Percentiles rank a stretch among this genome's conserved stretches.
These are phyloP conservation scores for Drosophila suzukii DNA, from an alignment of 1,140 invertebrate species.

Conservation along the genomic window DNA sequence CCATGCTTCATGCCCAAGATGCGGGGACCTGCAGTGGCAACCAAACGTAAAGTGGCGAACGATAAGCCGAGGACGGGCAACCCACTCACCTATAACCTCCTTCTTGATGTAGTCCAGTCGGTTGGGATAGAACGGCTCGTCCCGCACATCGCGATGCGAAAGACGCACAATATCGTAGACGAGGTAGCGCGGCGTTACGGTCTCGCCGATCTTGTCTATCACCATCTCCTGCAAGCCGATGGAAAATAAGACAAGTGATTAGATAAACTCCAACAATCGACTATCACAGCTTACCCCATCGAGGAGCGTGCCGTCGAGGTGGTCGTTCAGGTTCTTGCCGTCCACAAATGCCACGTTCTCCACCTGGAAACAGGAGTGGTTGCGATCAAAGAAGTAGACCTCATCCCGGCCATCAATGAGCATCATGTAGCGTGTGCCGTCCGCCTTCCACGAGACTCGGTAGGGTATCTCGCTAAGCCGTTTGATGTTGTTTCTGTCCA, in stretches of 20 bases:
- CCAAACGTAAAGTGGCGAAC: too few species aligned
- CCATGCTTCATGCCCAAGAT: slow-evolving; percentile 91
- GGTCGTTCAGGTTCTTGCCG: slow-evolving; percentile 89
- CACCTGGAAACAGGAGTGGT: slow-evolving; percentile 97
- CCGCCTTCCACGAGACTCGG: slow-evolving; percentile 99
- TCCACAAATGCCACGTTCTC: slow-evolving; percentile 91
- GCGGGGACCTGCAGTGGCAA: slow-evolving; percentile 86
- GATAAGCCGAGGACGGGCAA: not conserved
- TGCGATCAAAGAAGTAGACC: slow-evolving; percentile 97
- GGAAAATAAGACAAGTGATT: slow-evolving; percentile 56
- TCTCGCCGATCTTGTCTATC: slow-evolving; percentile 92
- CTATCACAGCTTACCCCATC: slow-evolving; percentile 88
- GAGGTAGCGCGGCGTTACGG: slow-evolving; percentile 93
- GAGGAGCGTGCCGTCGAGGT: slow-evolving; percentile 93
- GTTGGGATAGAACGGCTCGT: slow-evolving; percentile 90
- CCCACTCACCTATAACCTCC: slow-evolving; percentile 86
- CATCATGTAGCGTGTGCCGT: slow-evolving; percentile 99
- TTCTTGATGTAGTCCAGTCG: slow-evolving; percentile 92
- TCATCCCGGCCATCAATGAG: slow-evolving; percentile 93
- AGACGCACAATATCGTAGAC: slow-evolving; percentile 98
- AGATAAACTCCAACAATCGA: not conserved
- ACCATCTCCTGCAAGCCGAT: slow-evolving; percentile 92
- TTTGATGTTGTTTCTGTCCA: slow-evolving; percentile 93
- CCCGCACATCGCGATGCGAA: slow-evolving; percentile 91
- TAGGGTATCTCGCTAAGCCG: slow-evolving; percentile 93